phyloP scores from a whole-genome alignment of 2,888 invertebrate species.

The Hanleya hanleyi region DNA sequence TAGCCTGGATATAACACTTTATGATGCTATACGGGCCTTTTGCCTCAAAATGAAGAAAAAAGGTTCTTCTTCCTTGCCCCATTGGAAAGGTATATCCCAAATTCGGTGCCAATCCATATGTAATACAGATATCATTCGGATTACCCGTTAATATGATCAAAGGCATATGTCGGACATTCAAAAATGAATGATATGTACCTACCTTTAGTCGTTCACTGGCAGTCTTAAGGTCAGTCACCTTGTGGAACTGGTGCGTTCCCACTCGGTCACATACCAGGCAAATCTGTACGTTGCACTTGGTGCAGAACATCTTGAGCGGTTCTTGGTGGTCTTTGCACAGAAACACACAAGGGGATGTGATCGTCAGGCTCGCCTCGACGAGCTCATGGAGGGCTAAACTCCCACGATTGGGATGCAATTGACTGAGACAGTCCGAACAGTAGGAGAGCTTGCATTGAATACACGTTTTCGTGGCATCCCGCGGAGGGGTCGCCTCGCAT shows the following conservation, averaged over 20 bases:
- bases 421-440: not conserved
- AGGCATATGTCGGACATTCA: too few species aligned
- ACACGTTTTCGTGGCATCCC: not conserved
- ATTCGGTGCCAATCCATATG: too few species aligned
- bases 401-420: not conserved
- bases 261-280: not conserved
- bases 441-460: not conserved
- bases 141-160: too few species aligned
- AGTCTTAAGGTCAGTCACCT: not conserved
- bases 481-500: not conserved
- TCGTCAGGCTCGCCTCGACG: not conserved
- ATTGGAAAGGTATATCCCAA: too few species aligned
- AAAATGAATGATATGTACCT: too few species aligned
- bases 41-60: too few species aligned
- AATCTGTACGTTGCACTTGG: not conserved
- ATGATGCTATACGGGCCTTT: too few species aligned
- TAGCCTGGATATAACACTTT: too few species aligned
- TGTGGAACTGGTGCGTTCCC: not conserved
- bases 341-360: not conserved
- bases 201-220: not conserved
- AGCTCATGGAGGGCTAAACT: not conserved
- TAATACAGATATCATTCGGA: too few species aligned
- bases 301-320: not conserved
- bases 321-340: not conserved
- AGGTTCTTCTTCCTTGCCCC: too few species aligned